A percentile compares a stretch with the other conserved stretches of the same genome.
Evolutionary conservation across 2,797 vertebrate genomes (phyloP).

Genomic region (Sebastes wilsoni): DNA sequence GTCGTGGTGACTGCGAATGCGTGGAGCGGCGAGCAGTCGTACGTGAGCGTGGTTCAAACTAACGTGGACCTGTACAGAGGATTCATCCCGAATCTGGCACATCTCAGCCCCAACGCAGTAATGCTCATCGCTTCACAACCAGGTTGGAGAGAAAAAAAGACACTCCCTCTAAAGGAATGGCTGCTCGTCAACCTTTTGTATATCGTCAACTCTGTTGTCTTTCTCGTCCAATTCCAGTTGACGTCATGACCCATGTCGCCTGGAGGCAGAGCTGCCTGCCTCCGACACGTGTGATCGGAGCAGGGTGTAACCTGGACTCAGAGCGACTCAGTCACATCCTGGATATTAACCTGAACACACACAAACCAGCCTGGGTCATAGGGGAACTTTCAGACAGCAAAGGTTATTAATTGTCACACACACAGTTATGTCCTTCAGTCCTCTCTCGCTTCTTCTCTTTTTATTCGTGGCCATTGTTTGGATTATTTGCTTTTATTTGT

Average conservation of each 20-base stretch:
- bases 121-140: slow-evolving; percentile 94
- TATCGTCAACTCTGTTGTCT: not conserved
- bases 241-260: slow-evolving; percentile 93
- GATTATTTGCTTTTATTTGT: not conserved
- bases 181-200: not conserved
- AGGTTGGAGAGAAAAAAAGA: slow-evolving; percentile 76
- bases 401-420: slow-evolving; percentile 65
- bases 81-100: slow-evolving; percentile 87
- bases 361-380: slow-evolving; percentile 89
- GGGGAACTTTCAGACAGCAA: slow-evolving; percentile 94
- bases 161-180: not conserved
- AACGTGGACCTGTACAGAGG: slow-evolving; percentile 92
- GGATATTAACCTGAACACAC: slow-evolving; percentile 82
- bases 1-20: slow-evolving; percentile 91
- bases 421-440: not conserved
- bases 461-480: not conserved
- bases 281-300: slow-evolving; percentile 88
- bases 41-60: slow-evolving; percentile 89
- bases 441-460: not conserved
- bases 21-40: slow-evolving; percentile 91
- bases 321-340: slow-evolving; percentile 88
- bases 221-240: slow-evolving; percentile 81
- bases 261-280: slow-evolving; percentile 94
- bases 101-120: slow-evolving; percentile 85
- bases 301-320: slow-evolving; percentile 94